Conservation (phyloP, 2,113 vertebrate species). For the Bagarius yarrelli region DNA sequence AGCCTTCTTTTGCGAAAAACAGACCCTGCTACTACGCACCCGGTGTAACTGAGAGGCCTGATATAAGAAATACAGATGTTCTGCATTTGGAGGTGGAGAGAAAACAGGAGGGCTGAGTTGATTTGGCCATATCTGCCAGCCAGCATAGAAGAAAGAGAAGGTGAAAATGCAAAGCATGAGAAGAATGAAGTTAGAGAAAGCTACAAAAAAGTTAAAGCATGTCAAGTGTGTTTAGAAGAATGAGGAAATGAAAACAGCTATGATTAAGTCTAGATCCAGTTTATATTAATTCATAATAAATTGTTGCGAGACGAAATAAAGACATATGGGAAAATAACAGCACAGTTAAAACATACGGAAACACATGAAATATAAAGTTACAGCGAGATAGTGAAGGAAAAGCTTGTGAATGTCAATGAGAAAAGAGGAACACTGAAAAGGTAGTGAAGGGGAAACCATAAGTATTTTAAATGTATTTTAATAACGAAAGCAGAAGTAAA, state of each 20-base stretch:
- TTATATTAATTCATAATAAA: not conserved
- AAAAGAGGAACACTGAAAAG: conserved; percentile 26
- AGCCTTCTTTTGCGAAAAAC: conserved; percentile 4
- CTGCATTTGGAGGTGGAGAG: conserved; percentile 75
- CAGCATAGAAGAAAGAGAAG: conserved; percentile 61
- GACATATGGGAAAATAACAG: not conserved
- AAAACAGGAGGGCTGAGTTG: conserved; percentile 68
- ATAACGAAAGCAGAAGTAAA: not conserved
- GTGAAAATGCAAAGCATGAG: conserved; percentile 27
- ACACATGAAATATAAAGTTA: not conserved
- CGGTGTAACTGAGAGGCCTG: conserved; percentile 65
- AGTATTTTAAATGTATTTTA: not conserved
- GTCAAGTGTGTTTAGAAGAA: conserved; percentile 3
- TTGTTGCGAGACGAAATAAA: not conserved
- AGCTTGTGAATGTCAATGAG: not conserved
- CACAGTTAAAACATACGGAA: not conserved
- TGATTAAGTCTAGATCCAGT: not conserved
- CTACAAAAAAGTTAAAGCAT: not conserved
- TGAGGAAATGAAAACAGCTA: not conserved
- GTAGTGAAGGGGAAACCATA: conserved; percentile 15
- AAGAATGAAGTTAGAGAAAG: conserved; percentile 9
- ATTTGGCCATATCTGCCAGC: conserved; percentile 68
- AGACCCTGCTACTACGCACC: conserved; percentile 43
- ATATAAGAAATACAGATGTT: conserved; percentile 77
- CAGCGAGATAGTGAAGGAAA: not conserved